phyloP scores from a whole-genome alignment of 2,888 invertebrate species.

The Cabera pusaria region DNA sequence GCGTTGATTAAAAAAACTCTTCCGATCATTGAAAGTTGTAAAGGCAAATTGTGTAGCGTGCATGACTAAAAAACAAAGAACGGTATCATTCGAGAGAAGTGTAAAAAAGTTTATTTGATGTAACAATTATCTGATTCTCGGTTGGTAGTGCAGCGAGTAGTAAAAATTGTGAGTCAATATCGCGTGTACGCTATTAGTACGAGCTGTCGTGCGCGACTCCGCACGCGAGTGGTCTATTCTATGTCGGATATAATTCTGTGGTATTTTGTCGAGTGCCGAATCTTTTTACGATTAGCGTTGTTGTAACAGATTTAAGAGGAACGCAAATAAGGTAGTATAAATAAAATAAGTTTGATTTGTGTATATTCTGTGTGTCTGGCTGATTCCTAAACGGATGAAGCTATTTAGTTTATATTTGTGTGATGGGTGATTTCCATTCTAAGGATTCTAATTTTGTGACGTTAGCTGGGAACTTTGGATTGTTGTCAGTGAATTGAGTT shows the following conservation, averaged over 20 bases:
- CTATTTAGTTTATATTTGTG: too few relatives aligned
- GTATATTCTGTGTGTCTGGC: too few relatives aligned
- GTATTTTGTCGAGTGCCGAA: slow-evolving; percentile 23
- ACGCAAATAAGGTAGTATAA: too few relatives aligned
- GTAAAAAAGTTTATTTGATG: slow-evolving; percentile 39
- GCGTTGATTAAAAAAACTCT: slow-evolving; percentile 22
- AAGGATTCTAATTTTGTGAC: too few relatives aligned
- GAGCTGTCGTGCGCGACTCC: slow-evolving; percentile 38
- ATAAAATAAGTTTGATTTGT: too few relatives aligned
- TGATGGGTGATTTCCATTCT: too few relatives aligned
- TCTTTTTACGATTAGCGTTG: too few relatives aligned
- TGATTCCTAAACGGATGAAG: too few relatives aligned
- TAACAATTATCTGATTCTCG: slow-evolving; percentile 41
- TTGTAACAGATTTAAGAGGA: too few relatives aligned
- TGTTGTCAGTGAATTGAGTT: too few relatives aligned
- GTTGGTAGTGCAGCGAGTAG: slow-evolving; percentile 21
- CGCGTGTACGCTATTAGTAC: slow-evolving; percentile 32
- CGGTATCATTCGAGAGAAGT: slow-evolving; percentile 21
- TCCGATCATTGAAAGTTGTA: slow-evolving; percentile 21
- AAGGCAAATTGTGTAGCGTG: slow-evolving; percentile 16
- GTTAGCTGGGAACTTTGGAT: too few relatives aligned
- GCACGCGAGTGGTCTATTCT: slow-evolving; percentile 34
- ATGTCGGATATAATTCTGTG: slow-evolving; percentile 19
- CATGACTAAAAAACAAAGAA: slow-evolving; percentile 23
- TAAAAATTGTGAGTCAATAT: slow-evolving; percentile 36